phyloP scores from a whole-genome alignment of 2,797 vertebrate genomes.

The Characodon lateralis region DNA sequence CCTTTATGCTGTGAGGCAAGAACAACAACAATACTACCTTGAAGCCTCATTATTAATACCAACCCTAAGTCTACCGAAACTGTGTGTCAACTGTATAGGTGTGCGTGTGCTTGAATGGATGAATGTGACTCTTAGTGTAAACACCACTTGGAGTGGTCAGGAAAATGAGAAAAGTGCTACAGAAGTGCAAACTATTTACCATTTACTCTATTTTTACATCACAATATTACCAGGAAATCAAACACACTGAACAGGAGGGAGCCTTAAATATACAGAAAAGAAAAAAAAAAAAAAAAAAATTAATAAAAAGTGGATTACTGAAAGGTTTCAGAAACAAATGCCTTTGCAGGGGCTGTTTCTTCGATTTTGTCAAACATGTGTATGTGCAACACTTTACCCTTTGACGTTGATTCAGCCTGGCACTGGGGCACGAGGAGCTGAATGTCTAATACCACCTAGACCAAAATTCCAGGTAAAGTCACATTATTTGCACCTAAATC shows the following conservation, averaged over 20 bases:
- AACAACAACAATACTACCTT: neutral
- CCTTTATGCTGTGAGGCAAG: neutral
- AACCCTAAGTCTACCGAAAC: neutral
- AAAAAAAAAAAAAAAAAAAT: neutral
- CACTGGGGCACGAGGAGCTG: conserved; percentile 10
- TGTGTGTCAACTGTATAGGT: neutral
- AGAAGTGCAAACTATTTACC: neutral
- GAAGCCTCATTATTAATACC: neutral
- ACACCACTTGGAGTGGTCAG: neutral
- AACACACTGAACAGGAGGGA: conserved; percentile 3
- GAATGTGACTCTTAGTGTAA: neutral
- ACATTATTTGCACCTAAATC: conserved; percentile 61
- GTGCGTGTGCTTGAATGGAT: neutral
- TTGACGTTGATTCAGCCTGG: conserved; percentile 21
- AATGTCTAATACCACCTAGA: conserved; percentile 18
- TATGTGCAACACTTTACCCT: neutral
- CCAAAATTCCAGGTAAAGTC: conserved; percentile 35
- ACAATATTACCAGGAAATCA: conserved; percentile 16
- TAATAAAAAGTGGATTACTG: neutral
- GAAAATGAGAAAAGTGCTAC: neutral
- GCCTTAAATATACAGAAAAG: neutral
- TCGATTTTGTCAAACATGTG: neutral
- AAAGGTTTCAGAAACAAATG: neutral
- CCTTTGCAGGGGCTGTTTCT: neutral
- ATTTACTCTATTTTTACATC: neutral